phyloP scores from a whole-genome alignment of 92 coral and sea anemone species.

The Desmophyllum pertusum region DNA sequence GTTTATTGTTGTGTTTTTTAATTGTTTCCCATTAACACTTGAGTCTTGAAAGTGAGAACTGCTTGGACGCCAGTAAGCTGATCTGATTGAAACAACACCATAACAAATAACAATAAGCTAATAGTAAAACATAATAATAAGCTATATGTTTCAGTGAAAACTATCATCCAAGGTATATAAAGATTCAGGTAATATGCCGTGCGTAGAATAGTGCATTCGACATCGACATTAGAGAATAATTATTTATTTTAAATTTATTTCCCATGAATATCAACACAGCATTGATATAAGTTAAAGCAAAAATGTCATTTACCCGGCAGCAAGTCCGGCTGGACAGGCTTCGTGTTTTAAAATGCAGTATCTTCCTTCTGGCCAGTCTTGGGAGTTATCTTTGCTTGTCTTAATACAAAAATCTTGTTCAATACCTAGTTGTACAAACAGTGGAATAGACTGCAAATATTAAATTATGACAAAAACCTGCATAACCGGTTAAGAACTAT shows the following conservation, averaged over 20 bases:
- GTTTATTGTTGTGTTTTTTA: slow-evolving; percentile 55
- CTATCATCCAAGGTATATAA: too few species aligned
- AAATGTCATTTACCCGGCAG: slow-evolving; percentile 67
- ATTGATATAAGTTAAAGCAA: neutral
- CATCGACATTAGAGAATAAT: too few species aligned
- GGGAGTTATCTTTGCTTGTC: slow-evolving; percentile 61
- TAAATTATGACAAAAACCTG: too few species aligned
- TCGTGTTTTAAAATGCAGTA: slow-evolving; percentile 75
- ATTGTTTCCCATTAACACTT: slow-evolving; percentile 11
- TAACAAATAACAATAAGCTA: neutral
- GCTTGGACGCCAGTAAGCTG: slow-evolving; percentile 12
- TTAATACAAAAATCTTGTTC: slow-evolving; percentile 90
- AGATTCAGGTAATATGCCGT: too few species aligned
- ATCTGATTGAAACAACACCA: neutral
- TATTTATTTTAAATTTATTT: neutral
- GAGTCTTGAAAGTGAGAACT: slow-evolving; percentile 30
- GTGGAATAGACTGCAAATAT: too few species aligned
- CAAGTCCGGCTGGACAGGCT: slow-evolving; percentile 73
- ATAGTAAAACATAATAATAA: neutral
- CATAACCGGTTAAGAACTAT: too few species aligned
- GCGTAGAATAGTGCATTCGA: too few species aligned
- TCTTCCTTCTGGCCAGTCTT: slow-evolving; percentile 77
- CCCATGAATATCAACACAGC: neutral
- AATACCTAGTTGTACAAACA: slow-evolving; percentile 46
- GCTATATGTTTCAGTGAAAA: neutral